Evolutionary conservation across 2,888 invertebrate genomes (phyloP).

Genomic region (Platypus cylindrus): DNA sequence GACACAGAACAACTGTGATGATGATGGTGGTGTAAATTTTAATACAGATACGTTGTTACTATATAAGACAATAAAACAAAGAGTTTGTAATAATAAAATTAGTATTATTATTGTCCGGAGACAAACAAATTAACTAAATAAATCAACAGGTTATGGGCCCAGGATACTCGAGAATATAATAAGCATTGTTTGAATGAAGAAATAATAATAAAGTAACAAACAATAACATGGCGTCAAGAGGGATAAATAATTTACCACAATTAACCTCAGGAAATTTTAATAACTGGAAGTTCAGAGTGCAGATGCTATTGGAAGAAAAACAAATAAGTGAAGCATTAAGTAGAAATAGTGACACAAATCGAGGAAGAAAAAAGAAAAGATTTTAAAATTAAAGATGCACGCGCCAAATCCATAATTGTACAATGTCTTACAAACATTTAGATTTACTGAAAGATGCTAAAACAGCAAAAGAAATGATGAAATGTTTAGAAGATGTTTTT

Average conservation of each 20-base stretch:
- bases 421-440: slow-evolving; percentile 19
- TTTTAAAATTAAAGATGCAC: slow-evolving; percentile 11
- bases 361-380: slow-evolving; percentile 5
- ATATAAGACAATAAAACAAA: too few relatives aligned
- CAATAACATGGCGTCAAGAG: too few relatives aligned
- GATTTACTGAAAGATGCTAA: slow-evolving; percentile 13
- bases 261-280: neutral
- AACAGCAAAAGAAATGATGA: slow-evolving; percentile 18
- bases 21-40: too few relatives aligned
- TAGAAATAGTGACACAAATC: slow-evolving; percentile 2
- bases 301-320: neutral
- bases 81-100: too few relatives aligned
- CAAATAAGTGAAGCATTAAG: neutral
- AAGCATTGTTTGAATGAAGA: too few relatives aligned
- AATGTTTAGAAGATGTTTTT: slow-evolving; percentile 17
- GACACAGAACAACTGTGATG: too few relatives aligned
- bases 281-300: slow-evolving; percentile 1
- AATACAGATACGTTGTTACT: too few relatives aligned
- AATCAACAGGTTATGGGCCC: too few relatives aligned
- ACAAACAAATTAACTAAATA: too few relatives aligned
- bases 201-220: too few relatives aligned
- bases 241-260: neutral
- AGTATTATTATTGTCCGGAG: too few relatives aligned
- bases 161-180: too few relatives aligned
- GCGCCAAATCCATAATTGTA: slow-evolving; percentile 17